These are phyloP conservation scores for Sitta europaea DNA, from an alignment of 2,113 vertebrate genomes.

Conservation along the genomic window DNA sequence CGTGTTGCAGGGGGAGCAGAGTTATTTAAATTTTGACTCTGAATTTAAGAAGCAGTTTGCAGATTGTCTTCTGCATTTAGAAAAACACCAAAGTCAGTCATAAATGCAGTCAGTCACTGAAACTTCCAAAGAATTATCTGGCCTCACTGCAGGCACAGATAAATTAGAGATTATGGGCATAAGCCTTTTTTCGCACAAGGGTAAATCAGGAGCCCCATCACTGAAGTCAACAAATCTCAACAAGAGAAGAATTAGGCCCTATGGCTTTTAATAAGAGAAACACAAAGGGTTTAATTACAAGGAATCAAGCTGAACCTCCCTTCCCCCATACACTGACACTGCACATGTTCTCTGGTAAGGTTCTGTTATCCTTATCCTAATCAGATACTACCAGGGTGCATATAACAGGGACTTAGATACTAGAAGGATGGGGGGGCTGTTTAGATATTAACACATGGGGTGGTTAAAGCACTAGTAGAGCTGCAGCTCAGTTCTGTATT, in stretches of 20 bases:
- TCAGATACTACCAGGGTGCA: background rate
- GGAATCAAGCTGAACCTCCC: background rate
- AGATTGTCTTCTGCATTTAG: background rate
- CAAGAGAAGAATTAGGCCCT: slow-evolving; percentile 52
- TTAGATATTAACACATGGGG: background rate
- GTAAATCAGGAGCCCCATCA: slow-evolving; percentile 17
- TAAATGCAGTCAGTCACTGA: background rate
- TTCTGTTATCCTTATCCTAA: background rate
- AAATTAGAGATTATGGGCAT: slow-evolving; percentile 50
- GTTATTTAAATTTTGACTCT: background rate
- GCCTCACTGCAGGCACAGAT: slow-evolving; percentile 51
- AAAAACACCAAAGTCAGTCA: background rate
- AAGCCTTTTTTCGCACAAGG: background rate
- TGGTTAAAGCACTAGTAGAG: background rate
- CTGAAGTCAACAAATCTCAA: slow-evolving; percentile 36
- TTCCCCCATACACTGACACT: background rate
- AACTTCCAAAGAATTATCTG: slow-evolving; percentile 44
- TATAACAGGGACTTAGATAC: background rate
- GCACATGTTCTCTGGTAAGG: background rate
- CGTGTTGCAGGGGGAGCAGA: background rate
- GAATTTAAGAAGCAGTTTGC: background rate
- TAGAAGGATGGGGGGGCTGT: background rate
- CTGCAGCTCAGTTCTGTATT: background rate
- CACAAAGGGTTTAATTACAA: slow-evolving; percentile 38
- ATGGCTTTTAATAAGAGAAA: slow-evolving; percentile 32